Conservation (phyloP, 1,140 invertebrate species). For the Dolichoris vasculosae region DNA sequence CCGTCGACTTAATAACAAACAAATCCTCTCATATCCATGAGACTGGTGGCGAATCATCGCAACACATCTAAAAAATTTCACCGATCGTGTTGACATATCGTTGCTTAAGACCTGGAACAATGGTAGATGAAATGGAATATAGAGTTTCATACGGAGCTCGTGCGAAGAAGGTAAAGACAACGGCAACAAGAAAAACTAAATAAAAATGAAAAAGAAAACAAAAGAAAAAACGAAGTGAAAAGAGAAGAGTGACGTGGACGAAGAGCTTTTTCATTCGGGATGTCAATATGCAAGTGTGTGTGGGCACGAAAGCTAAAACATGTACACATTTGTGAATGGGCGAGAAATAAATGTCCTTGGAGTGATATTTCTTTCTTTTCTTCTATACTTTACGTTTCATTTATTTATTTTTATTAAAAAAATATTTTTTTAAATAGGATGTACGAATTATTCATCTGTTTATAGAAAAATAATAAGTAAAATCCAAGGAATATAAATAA, state of each 20-base stretch:
- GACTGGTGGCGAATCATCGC: conserved; percentile 20
- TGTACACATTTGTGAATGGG: background rate
- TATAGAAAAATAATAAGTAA: no score
- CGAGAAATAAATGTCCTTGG: background rate
- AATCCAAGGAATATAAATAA: no score
- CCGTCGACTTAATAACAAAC: conserved; percentile 32
- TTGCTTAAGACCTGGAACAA: background rate
- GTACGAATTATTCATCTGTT: no score
- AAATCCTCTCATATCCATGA: conserved; percentile 13
- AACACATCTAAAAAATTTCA: conserved; percentile 31
- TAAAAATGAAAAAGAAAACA: background rate
- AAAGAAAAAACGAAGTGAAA: background rate
- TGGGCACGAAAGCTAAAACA: background rate
- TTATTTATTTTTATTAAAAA: conserved; percentile 19
- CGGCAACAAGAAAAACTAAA: background rate
- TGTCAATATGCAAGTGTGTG: background rate
- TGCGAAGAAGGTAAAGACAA: background rate
- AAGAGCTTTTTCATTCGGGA: conserved; percentile 36
- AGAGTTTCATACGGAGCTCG: background rate
- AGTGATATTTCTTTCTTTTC: conserved; percentile 9
- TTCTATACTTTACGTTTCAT: background rate
- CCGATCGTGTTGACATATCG: conserved; percentile 33
- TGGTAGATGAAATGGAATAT: conserved; percentile 28
- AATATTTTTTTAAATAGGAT: no score
- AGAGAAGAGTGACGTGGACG: conserved; percentile 22